These are phyloP conservation scores for Blera fallax DNA, from an alignment of 2,888 invertebrate genomes.

Conservation along the genomic window DNA sequence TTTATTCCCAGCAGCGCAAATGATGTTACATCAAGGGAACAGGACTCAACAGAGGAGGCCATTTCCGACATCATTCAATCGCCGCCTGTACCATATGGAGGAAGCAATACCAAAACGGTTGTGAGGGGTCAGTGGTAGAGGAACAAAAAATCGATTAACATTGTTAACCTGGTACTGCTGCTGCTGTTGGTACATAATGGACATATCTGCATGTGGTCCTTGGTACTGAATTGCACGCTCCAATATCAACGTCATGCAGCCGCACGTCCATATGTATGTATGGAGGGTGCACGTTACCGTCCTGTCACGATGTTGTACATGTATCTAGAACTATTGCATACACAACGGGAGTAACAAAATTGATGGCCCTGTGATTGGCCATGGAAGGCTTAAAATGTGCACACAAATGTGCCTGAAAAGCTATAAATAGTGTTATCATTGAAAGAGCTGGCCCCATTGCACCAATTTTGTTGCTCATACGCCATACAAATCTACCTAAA, in stretches of 20 bases:
- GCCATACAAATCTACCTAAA: neutral
- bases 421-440: slow-evolving; percentile 34
- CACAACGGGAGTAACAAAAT: slow-evolving; percentile 14
- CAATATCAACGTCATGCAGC: slow-evolving; percentile 14
- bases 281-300: neutral
- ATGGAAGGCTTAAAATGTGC: neutral
- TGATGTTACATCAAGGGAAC: slow-evolving; percentile 8
- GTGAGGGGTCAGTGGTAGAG: slow-evolving; percentile 14
- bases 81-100: neutral
- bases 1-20: slow-evolving; percentile 38
- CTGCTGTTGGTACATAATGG: neutral
- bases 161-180: slow-evolving; percentile 9
- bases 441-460: slow-evolving; percentile 27
- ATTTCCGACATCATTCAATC: slow-evolving; percentile 12
- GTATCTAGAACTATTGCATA: neutral
- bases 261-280: neutral
- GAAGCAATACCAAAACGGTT: neutral
- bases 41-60: neutral
- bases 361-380: slow-evolving; percentile 36
- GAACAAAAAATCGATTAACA: slow-evolving; percentile 52
- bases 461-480: slow-evolving; percentile 4
- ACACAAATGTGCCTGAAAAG: slow-evolving; percentile 1
- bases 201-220: slow-evolving; percentile 14
- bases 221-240: neutral
- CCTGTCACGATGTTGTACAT: neutral